A percentile compares a stretch with the other conserved stretches of the same genome.
Evolutionary conservation across 2,888 invertebrate genomes (phyloP).

Genomic region (Muscina levida): DNA sequence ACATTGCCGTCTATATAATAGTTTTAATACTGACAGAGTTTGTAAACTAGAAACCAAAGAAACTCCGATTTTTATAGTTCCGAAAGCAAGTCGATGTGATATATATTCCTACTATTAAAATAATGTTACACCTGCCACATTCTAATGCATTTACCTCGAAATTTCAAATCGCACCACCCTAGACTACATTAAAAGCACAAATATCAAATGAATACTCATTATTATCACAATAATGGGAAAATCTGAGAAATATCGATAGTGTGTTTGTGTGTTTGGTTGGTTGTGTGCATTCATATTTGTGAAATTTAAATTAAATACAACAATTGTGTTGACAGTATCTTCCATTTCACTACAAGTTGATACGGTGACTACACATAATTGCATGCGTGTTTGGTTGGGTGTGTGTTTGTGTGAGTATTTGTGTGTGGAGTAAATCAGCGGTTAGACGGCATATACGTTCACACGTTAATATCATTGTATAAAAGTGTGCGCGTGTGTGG

Average conservation of each 20-base stretch:
- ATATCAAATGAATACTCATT: slow-evolving; percentile 20
- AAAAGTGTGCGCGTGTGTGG: neutral
- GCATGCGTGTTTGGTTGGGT: neutral
- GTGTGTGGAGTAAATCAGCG: neutral
- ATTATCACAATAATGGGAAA: slow-evolving; percentile 14
- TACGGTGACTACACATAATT: neutral
- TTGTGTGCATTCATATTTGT: slow-evolving; percentile 13
- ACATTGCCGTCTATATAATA: too few species aligned
- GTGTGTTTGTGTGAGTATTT: neutral
- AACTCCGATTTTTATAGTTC: too few species aligned
- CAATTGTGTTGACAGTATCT: slow-evolving; percentile 27
- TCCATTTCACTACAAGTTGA: slow-evolving; percentile 13
- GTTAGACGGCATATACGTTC: neutral
- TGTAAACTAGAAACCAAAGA: too few species aligned
- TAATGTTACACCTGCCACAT: too few species aligned
- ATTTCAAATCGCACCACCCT: too few species aligned
- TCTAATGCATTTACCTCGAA: too few species aligned
- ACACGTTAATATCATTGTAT: neutral
- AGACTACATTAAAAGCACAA: neutral
- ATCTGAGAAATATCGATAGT: slow-evolving; percentile 11
- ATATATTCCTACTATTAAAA: too few species aligned
- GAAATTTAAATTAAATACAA: slow-evolving; percentile 23
- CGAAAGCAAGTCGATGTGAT: too few species aligned
- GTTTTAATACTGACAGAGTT: too few species aligned
- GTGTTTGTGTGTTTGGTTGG: neutral